These are phyloP conservation scores for Leptopilina myrica DNA, from an alignment of 2,888 invertebrate species.

Conservation along the genomic window DNA sequence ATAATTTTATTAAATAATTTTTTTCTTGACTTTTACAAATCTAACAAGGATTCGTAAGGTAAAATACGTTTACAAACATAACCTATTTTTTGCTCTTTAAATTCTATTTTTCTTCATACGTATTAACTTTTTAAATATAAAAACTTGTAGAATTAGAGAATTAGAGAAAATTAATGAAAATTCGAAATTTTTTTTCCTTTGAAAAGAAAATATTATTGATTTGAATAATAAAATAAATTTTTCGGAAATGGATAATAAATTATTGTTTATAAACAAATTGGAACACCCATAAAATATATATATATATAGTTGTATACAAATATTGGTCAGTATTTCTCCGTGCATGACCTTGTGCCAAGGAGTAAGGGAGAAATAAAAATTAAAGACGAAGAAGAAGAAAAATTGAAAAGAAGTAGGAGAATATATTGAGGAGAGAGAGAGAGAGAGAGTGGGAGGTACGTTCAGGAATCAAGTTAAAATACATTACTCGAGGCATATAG, in stretches of 20 bases:
- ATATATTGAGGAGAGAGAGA: neutral
- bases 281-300: neutral
- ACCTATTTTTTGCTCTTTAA: too few relatives aligned
- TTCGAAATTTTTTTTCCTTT: neutral
- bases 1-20: too few relatives aligned
- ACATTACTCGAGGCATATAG: slow-evolving; percentile 52
- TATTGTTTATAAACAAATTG: slow-evolving; percentile 5
- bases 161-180: too few relatives aligned
- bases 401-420: slow-evolving; percentile 40
- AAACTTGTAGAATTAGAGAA: too few relatives aligned
- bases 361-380: slow-evolving; percentile 38
- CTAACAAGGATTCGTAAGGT: too few relatives aligned
- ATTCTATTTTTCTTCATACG: too few relatives aligned
- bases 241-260: neutral
- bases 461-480: slow-evolving; percentile 50
- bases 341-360: slow-evolving; percentile 51
- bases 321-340: slow-evolving; percentile 54
- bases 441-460: slow-evolving; percentile 44
- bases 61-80: too few relatives aligned
- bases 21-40: too few relatives aligned
- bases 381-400: slow-evolving; percentile 33
- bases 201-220: neutral
- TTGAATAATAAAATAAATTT: neutral
- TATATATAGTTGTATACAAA: slow-evolving; percentile 35
- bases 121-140: too few relatives aligned